These are phyloP conservation scores for Vultur gryphus DNA, from an alignment of 2,797 vertebrate species.

Conservation along the genomic window DNA sequence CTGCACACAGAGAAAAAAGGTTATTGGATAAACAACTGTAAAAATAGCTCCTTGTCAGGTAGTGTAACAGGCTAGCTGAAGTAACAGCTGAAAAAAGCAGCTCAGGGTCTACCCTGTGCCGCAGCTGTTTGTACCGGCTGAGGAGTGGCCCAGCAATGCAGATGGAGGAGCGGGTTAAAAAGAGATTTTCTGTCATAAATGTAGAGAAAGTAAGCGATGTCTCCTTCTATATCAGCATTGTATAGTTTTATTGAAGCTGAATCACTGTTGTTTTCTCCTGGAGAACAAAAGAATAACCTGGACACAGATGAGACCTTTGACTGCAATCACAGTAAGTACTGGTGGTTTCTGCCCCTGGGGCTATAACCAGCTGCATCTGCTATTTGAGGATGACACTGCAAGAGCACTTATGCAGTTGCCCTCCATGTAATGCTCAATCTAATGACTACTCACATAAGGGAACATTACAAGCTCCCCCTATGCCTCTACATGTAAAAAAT, in stretches of 20 bases:
- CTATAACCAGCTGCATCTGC: background rate
- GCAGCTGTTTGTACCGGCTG: background rate
- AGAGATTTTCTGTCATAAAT: background rate
- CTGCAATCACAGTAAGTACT: background rate
- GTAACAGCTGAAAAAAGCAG: background rate
- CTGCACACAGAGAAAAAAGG: background rate
- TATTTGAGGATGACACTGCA: background rate
- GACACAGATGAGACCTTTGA: conserved; percentile 1
- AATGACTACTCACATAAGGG: background rate
- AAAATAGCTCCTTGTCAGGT: background rate
- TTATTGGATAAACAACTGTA: background rate
- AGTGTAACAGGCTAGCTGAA: background rate
- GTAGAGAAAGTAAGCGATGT: background rate
- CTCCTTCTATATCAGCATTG: background rate
- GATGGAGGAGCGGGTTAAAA: background rate
- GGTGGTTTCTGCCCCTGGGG: background rate
- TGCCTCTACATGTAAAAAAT: conserved; percentile 21
- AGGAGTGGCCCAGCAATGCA: background rate
- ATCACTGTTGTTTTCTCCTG: background rate
- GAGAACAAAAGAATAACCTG: background rate
- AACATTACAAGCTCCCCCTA: background rate
- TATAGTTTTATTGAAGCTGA: background rate
- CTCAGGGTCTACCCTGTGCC: background rate
- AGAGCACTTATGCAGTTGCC: background rate
- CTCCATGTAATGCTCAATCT: background rate